Base-by-base conservation (phyloP, 2,888 invertebrate genomes). In the Epinotia ramella region DNA sequence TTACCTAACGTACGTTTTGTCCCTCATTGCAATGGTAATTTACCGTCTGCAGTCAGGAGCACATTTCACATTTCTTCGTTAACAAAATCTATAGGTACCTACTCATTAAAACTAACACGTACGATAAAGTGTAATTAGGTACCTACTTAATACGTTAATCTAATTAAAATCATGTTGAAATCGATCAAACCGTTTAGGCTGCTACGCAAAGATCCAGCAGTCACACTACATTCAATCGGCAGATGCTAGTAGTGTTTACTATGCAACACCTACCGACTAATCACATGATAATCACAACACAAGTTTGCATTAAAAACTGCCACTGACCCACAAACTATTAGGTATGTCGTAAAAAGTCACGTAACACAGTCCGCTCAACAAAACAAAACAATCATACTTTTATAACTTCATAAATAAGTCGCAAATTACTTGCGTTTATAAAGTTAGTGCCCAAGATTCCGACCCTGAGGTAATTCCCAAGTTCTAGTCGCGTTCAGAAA, bases 311-410 rank as follows among this genome's bases (percentile, higher is more conserved):
- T n/a, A 60, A 69, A 67, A 69, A 60, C 20, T 57, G 24, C 59
- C 59, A 60, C 69, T 59, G 69, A 69, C 68, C 68, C 44, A 68
- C 59, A 60, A 69, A 46, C 57, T 57, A 18, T 66, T 66, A 28
- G 24, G 24, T 28, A 62, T 33, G 28, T 16, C 49, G 16, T 24
- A 68, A 57, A 57, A 59, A 44, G 68, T 44, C 68, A 68, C 68
- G 68, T 69, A 20, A 60, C 69, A 69, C 59, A 69, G 60, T 16
- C 44, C 20, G 28, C 57, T 44, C 7, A 68, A 68, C 18, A 57
- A 46, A 57, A 20, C 16, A 68, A 68, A 68, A 67, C 65, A 63
- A 64, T n/a, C 28, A 49, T 16, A 66, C 3, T 65, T 49, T 20
- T 44, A 53, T 12, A 33, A 68, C 2, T 7, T 33, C n/a, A 33